Conservation (phyloP, 1,140 invertebrate species). For the Eupristina koningsbergeri region DNA sequence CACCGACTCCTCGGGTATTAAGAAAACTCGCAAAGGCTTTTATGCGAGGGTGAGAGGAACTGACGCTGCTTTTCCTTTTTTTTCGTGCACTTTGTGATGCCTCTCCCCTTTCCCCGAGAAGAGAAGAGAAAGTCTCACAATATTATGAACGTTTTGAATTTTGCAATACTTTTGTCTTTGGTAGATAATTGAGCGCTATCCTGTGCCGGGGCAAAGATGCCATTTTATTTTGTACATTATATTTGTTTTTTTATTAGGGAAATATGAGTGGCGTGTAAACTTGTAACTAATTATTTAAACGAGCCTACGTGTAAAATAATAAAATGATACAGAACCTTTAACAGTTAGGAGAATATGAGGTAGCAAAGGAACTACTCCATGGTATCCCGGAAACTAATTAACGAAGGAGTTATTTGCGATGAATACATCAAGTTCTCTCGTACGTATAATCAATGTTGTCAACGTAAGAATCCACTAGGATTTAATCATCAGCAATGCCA, state of each 20-base stretch:
- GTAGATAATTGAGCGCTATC: no score
- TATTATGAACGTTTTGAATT: neutral
- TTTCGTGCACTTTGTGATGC: neutral
- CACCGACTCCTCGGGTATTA: slow-evolving; percentile 16
- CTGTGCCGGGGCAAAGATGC: no score
- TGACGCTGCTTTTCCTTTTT: neutral
- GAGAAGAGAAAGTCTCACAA: neutral
- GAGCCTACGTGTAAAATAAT: neutral
- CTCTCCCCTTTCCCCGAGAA: no score
- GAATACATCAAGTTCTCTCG: no score
- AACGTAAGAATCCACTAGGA: no score
- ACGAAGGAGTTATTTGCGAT: no score
- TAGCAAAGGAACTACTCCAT: neutral
- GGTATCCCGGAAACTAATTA: neutral
- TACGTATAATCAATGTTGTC: no score
- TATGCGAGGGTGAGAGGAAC: neutral
- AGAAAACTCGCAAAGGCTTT: slow-evolving; percentile 40
- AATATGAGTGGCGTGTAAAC: neutral
- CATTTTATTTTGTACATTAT: no score
- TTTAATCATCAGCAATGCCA: no score
- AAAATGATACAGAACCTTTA: neutral
- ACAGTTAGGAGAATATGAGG: neutral
- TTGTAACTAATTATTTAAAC: neutral
- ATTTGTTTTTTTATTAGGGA: no score
- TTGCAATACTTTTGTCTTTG: neutral